These are phyloP conservation scores for Sclerurus mexicanus DNA, from an alignment of 2,113 vertebrate genomes.

Conservation along the genomic window DNA sequence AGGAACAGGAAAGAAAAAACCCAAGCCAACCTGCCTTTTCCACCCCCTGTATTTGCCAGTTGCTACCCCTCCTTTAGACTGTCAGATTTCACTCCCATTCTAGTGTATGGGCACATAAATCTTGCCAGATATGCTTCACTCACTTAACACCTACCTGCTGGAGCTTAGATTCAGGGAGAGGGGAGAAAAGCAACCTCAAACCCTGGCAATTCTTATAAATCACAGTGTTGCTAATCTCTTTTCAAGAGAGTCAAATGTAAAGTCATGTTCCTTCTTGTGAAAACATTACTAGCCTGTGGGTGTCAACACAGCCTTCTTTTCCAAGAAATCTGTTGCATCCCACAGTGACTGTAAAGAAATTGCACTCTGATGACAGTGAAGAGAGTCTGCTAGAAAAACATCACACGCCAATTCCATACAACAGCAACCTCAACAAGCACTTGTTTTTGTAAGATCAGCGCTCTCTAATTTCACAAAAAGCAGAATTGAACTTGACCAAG, in stretches of 20 bases:
- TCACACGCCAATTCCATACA: constrained; percentile 26
- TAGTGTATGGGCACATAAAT: constrained; percentile 43
- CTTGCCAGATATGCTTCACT: constrained; percentile 65
- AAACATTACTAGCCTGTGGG: constrained; percentile 74
- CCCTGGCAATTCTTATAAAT: constrained; percentile 61
- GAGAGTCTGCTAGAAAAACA: constrained; percentile 63
- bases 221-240: constrained; percentile 62
- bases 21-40: constrained; percentile 45
- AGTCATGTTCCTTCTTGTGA: constrained; percentile 71
- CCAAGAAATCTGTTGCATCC: constrained; percentile 73
- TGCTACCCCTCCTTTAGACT: constrained; percentile 44
- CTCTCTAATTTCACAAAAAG: constrained; percentile 31
- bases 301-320: constrained; percentile 70
- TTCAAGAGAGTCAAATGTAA: constrained; percentile 69
- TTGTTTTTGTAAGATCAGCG: constrained; percentile 54
- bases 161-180: constrained; percentile 25
- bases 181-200: constrained; percentile 25
- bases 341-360: constrained; percentile 63
- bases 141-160: constrained; percentile 64
- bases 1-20: constrained; percentile 48
- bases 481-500: constrained; percentile 21
- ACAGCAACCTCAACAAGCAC: constrained; percentile 40
- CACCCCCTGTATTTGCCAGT: constrained; percentile 21
- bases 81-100: constrained; percentile 58
- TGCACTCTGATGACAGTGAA: constrained; percentile 65